Conservation (phyloP, 2,888 invertebrate genomes). For the Diplazon laetatorius region DNA sequence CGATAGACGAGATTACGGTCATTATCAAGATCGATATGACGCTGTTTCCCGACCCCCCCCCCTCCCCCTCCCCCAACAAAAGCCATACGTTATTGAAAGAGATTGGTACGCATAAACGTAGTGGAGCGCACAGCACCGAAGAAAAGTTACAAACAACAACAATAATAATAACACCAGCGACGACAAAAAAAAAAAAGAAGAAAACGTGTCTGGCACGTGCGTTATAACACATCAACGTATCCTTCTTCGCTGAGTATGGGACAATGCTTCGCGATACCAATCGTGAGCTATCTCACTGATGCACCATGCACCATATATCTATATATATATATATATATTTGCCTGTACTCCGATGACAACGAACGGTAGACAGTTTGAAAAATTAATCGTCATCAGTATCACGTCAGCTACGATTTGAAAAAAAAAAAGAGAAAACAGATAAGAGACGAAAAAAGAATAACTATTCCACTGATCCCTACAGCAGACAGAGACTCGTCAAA, state of each 20-base stretch:
- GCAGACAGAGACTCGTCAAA: too few species aligned
- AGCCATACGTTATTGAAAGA: conserved; percentile 39
- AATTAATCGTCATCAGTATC: conserved; percentile 31
- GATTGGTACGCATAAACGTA: conserved; percentile 18
- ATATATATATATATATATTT: not conserved
- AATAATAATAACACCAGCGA: conserved; percentile 11
- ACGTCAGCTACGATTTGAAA: not conserved
- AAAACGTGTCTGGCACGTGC: conserved; percentile 21
- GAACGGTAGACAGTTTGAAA: conserved; percentile 22
- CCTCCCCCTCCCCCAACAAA: conserved; percentile 21
- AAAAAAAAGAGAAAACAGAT: too few species aligned
- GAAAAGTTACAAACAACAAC: conserved; percentile 20
- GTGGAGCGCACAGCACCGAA: conserved; percentile 38
- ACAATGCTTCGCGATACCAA: conserved; percentile 23
- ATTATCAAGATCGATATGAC: conserved; percentile 53
- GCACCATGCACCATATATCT: not conserved
- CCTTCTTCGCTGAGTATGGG: conserved; percentile 2
- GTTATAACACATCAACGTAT: conserved; percentile 37
- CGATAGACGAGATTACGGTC: conserved; percentile 38
- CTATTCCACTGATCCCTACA: too few species aligned
- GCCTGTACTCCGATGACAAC: not conserved
- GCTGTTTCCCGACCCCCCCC: conserved; percentile 42
- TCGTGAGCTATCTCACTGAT: not conserved
- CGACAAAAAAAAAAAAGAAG: conserved; percentile 32
- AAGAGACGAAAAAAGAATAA: too few species aligned